A percentile compares a stretch with the other conserved stretches of the same genome.
Evolutionary conservation across 92 coral and sea anemone species (phyloP).

Genomic region (Pocillopora meandrina): DNA sequence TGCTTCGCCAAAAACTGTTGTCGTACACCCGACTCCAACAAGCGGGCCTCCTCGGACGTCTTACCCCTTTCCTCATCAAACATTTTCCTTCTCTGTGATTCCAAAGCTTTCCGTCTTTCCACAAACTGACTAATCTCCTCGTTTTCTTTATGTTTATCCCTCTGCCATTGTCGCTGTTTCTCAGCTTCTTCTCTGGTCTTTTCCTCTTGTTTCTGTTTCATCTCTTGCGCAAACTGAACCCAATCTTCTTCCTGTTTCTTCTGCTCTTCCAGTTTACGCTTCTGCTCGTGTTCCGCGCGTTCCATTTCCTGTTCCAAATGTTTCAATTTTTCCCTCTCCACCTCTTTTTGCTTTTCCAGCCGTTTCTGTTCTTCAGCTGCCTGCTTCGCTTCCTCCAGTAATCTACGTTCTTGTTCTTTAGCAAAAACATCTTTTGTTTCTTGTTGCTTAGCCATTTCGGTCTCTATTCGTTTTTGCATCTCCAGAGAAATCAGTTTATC

Average conservation of each 20-base stretch:
- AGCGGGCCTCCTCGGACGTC: conserved; percentile 51
- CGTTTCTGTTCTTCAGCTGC: conserved; percentile 27
- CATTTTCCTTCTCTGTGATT: conserved; percentile 26
- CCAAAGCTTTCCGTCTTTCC: conserved; percentile 24
- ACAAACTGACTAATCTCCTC: conserved; percentile 47
- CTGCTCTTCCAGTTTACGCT: conserved; percentile 36
- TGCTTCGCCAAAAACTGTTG: conserved; percentile 48
- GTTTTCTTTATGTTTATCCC: conserved; percentile 59
- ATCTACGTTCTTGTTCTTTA: conserved; percentile 17
- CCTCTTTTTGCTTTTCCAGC: conserved; percentile 33
- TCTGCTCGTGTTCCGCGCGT: conserved; percentile 32
- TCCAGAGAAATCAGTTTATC: conserved; percentile 44
- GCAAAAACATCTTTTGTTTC: conserved; percentile 19
- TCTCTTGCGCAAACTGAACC: conserved; percentile 39
- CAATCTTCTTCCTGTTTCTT: conserved; percentile 46
- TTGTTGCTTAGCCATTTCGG: conserved; percentile 17
- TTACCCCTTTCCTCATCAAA: conserved; percentile 49
- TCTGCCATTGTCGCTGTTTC: conserved; percentile 56
- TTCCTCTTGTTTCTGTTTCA: conserved; percentile 48
- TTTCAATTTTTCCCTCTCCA: conserved; percentile 30
- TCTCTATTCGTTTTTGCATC: conserved; percentile 35
- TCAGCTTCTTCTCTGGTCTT: conserved; percentile 42
- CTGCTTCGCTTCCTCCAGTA: conserved; percentile 26
- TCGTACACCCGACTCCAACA: conserved; percentile 46
- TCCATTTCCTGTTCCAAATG: conserved; percentile 29